Base-by-base conservation (phyloP, 2,888 invertebrate genomes). In the Leucophenga montana region DNA sequence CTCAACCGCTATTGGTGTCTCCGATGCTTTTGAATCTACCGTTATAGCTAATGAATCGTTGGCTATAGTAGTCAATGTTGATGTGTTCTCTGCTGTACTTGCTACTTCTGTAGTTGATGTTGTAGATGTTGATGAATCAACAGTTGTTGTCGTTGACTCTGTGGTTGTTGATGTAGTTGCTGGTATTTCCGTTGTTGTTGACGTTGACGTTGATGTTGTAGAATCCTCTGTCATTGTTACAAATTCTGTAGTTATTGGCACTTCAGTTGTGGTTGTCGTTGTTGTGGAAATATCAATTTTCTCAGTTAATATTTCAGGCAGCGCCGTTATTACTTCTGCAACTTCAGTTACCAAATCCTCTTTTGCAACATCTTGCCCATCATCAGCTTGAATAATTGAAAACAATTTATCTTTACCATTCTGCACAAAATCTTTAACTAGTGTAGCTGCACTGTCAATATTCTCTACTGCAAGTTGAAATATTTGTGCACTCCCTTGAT, bases 1-100 rank as follows among this genome's bases (percentile, higher is more conserved):
- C 8, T 13, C 27, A n/a, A 59, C 8, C 59, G 67, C 66, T 11
- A 46, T 62, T 18, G 57, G 53, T 0, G 67, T 65, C 46, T 71
- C 44, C 11, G 62, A 18, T 11, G 18, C 66, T 1, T 67, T 59
- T n/a, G 62, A 57, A 9, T 20, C 56, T 3, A 20, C 53, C 39
- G 68, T 68, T 27, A 22, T 68, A 22, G 14, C 22, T 53, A 33
- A n/a, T 39, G 53, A 14, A 13, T 64, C 6, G 48, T 39, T 14
- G 48, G 22, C n/a, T 9, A 8, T 48, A 1, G 3, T 27, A 22
- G 16, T 33, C 11, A 27, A 1, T 50, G 18, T 50, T 8, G 65
- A 16, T 27, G 50, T 53, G 4, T 27, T 2, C 64, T 31, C n/a
- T 27, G 54, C 14, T 27, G 53, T 14, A 27, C 8, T 9, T 18